Percentiles rank a stretch among this genome's conserved stretches.
Evolutionary conservation across 2,113 vertebrate genomes (phyloP).

Genomic region (Daphoenositta chrysoptera): DNA sequence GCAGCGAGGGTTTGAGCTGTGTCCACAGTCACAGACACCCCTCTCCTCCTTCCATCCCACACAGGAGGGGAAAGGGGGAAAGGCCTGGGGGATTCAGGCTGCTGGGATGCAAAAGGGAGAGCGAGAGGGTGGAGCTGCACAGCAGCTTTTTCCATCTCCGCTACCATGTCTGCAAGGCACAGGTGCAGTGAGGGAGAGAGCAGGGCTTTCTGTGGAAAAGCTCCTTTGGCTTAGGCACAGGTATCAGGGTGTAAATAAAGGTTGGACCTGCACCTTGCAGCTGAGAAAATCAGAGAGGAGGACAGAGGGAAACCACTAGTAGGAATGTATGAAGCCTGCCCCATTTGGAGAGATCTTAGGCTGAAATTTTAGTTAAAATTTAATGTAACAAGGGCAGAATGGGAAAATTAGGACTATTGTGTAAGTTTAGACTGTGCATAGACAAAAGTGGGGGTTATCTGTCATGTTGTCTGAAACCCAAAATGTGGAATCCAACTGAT

Average conservation of each 20-base stretch:
- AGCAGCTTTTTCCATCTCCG: not conserved
- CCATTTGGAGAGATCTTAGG: not conserved
- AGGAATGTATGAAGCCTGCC: not conserved
- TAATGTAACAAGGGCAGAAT: not conserved
- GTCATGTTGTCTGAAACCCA: not conserved
- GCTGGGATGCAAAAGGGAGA: not conserved
- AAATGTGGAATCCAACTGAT: not conserved
- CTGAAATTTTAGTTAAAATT: not conserved
- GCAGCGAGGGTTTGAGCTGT: not conserved
- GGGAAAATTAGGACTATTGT: not conserved
- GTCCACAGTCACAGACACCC: rapidly evolving
- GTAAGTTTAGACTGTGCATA: not conserved
- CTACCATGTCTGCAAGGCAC: not conserved
- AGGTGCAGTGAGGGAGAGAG: not conserved
- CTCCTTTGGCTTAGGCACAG: not conserved
- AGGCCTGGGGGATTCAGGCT: not conserved
- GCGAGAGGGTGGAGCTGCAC: not conserved
- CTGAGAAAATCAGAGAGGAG: not conserved
- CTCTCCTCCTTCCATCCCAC: not conserved
- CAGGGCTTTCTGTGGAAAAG: not conserved
- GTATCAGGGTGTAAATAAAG: not conserved
- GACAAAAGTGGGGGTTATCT: not conserved
- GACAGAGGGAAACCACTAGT: not conserved
- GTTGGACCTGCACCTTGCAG: not conserved
- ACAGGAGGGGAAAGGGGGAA: not conserved